phyloP scores from a whole-genome alignment of 2,113 vertebrate species.

The Pituophis catenifer region DNA sequence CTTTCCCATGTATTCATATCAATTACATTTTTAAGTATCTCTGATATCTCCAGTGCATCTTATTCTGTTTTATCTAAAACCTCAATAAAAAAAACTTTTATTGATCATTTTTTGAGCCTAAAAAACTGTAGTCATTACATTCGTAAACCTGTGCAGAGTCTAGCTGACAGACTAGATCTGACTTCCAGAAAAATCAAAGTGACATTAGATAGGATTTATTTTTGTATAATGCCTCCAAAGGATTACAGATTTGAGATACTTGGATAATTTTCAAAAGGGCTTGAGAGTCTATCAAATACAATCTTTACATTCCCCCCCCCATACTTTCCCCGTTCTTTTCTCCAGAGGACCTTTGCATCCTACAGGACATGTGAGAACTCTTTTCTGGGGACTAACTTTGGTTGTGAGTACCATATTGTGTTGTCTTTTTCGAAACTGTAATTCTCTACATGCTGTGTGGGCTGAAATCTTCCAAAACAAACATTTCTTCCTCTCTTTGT shows the following conservation, averaged over 20 bases:
- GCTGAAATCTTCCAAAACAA: not conserved
- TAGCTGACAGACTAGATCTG: not conserved
- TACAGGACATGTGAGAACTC: not conserved
- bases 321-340: not conserved
- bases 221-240: not conserved
- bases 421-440: not conserved
- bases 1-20: not conserved
- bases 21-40: not conserved
- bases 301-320: not conserved
- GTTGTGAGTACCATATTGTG: not conserved
- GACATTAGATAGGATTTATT: not conserved
- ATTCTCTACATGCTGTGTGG: not conserved
- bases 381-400: not conserved
- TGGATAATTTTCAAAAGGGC: not conserved
- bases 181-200: not conserved
- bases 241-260: not conserved
- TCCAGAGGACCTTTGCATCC: not conserved
- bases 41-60: not conserved
- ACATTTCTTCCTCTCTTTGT: not conserved
- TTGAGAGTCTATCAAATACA: not conserved
- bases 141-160: not conserved
- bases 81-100: not conserved
- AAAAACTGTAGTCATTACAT: not conserved
- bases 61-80: not conserved
- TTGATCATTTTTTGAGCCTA: not conserved